Evolutionary conservation across 2,888 invertebrate genomes (phyloP).

Genomic region (Tenthredo distinguenda): DNA sequence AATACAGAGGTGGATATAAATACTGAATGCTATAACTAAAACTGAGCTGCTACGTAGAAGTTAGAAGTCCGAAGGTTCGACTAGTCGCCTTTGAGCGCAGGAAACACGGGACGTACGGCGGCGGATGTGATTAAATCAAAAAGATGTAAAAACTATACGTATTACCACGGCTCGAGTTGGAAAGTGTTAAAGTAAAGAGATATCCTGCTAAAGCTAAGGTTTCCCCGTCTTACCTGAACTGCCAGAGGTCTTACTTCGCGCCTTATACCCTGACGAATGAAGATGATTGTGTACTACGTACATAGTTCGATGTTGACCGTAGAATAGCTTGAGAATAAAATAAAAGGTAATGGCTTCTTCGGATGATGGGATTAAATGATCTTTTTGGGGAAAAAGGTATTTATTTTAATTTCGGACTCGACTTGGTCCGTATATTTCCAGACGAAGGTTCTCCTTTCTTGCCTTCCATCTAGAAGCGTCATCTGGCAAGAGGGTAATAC

Average conservation of each 20-base stretch:
- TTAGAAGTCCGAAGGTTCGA: not conserved
- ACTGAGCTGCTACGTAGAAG: not conserved
- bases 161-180: not conserved
- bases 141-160: constrained; percentile 58
- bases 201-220: constrained; percentile 19
- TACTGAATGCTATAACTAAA: not conserved
- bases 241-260: not conserved
- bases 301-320: not conserved
- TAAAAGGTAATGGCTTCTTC: not conserved
- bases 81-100: constrained; percentile 50
- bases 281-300: not conserved
- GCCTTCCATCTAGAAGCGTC: constrained; percentile 54
- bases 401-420: not conserved
- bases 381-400: not conserved
- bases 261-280: constrained; percentile 9
- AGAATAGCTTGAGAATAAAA: not conserved
- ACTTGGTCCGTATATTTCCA: not conserved
- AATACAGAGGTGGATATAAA: not conserved
- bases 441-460: not conserved
- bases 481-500: constrained; percentile 60
- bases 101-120: constrained; percentile 57
- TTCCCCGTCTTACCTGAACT: not conserved
- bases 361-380: too few species aligned
- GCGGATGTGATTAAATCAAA: constrained; percentile 64
- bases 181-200: constrained; percentile 39